phyloP scores from a whole-genome alignment of 2,797 vertebrate genomes.

The Pachyuromys duprasi region DNA sequence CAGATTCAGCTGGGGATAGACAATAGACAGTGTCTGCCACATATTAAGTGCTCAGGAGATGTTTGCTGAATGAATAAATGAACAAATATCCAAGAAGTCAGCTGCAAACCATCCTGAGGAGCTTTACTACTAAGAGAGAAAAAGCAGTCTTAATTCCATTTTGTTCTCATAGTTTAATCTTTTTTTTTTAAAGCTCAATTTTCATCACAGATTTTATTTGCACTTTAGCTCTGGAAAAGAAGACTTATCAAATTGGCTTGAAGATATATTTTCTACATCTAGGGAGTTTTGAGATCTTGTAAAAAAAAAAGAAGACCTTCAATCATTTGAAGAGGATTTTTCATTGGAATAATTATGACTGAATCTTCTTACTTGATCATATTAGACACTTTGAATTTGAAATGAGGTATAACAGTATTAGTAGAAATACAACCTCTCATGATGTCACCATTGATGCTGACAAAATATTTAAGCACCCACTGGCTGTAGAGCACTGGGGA shows the following conservation, averaged over 20 bases:
- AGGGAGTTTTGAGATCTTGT: conserved; percentile 43
- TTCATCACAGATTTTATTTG: conserved; percentile 50
- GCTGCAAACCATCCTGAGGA: background rate
- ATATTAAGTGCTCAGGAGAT: background rate
- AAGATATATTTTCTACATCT: conserved; percentile 34
- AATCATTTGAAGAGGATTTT: conserved; percentile 54
- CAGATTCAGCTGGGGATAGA: background rate
- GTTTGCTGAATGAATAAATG: conserved; percentile 24
- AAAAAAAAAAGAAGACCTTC: conserved; percentile 34
- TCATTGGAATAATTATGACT: conserved; percentile 46
- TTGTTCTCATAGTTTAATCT: conserved; percentile 2
- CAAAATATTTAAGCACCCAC: conserved; percentile 71
- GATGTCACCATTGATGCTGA: conserved; percentile 47
- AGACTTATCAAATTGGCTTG: background rate
- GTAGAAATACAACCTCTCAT: conserved; percentile 25
- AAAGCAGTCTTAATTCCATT: conserved; percentile 45
- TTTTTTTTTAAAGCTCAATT: conserved; percentile 24
- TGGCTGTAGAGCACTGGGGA: conserved; percentile 44
- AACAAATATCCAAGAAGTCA: background rate
- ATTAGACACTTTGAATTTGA: conserved; percentile 61
- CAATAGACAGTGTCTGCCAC: background rate
- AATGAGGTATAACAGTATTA: conserved; percentile 28
- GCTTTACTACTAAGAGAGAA: background rate
- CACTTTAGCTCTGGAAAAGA: conserved; percentile 54
- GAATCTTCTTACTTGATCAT: conserved; percentile 32